Conservation (phyloP, 2,797 vertebrate genomes). For the Geotrypetes seraphini region DNA sequence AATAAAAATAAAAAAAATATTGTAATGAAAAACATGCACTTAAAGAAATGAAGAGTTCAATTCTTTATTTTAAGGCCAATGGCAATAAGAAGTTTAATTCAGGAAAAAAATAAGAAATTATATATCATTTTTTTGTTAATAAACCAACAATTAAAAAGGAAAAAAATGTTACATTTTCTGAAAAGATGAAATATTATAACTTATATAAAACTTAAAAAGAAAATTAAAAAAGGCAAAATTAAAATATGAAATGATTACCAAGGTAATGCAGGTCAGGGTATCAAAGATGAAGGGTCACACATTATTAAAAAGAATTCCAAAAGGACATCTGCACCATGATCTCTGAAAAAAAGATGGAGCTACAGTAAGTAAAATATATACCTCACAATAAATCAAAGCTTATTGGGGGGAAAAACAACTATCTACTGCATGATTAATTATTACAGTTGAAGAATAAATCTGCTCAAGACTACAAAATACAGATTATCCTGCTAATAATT, state of each 20-base stretch:
- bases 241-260: conserved; percentile 99
- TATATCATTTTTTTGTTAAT: conserved; percentile 41
- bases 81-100: conserved; percentile 50
- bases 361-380: conserved; percentile 72
- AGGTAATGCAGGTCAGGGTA: conserved; percentile 97
- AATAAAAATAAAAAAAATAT: conserved; percentile 45
- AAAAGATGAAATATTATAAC: conserved; percentile 63
- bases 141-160: too few species aligned
- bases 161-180: conserved; percentile 50
- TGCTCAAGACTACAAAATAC: neutral
- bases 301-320: conserved; percentile 97
- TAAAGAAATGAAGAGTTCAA: conserved; percentile 37
- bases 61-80: conserved; percentile 48
- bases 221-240: conserved; percentile 83
- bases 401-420: conserved; percentile 24
- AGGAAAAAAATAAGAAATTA: conserved; percentile 48
- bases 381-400: conserved; percentile 30
- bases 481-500: too few species aligned
- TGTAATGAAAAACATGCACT: conserved; percentile 31
- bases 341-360: conserved; percentile 95
- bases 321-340: conserved; percentile 88
- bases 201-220: conserved; percentile 65
- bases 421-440: too few species aligned
- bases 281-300: conserved; percentile 97
- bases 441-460: neutral